These are phyloP conservation scores for Serinus canaria DNA, from an alignment of 2,113 vertebrate species.

Conservation along the genomic window DNA sequence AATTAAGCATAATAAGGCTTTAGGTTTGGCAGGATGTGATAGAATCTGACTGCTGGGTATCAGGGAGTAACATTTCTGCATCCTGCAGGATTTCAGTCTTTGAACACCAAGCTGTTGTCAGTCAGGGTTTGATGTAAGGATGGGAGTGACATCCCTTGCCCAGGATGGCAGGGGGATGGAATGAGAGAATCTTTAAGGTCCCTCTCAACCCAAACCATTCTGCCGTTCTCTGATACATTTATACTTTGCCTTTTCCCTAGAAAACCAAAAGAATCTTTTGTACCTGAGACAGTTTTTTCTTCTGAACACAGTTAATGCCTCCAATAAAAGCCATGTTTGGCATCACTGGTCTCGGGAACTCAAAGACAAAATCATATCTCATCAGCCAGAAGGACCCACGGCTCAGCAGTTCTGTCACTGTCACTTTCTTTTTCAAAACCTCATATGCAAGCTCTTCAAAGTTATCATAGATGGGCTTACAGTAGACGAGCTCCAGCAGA, in stretches of 20 bases:
- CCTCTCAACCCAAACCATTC: background rate
- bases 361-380: conserved; percentile 80
- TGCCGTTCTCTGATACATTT: background rate
- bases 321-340: conserved; percentile 81
- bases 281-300: conserved; percentile 24
- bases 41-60: background rate
- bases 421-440: conserved; percentile 64
- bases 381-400: conserved; percentile 82
- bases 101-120: background rate
- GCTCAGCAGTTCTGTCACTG: conserved; percentile 67
- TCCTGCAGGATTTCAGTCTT: background rate
- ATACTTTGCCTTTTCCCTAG: background rate
- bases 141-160: background rate
- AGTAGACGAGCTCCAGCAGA: conserved; percentile 22
- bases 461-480: background rate
- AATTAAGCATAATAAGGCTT: background rate
- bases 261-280: background rate
- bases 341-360: conserved; percentile 83
- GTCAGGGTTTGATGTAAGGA: background rate
- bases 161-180: no score
- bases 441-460: conserved; percentile 70
- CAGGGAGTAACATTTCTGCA: background rate
- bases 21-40: background rate
- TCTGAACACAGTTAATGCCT: conserved; percentile 59
- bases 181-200: background rate